phyloP scores from a whole-genome alignment of 2,797 vertebrate species.

The Poecilia picta region DNA sequence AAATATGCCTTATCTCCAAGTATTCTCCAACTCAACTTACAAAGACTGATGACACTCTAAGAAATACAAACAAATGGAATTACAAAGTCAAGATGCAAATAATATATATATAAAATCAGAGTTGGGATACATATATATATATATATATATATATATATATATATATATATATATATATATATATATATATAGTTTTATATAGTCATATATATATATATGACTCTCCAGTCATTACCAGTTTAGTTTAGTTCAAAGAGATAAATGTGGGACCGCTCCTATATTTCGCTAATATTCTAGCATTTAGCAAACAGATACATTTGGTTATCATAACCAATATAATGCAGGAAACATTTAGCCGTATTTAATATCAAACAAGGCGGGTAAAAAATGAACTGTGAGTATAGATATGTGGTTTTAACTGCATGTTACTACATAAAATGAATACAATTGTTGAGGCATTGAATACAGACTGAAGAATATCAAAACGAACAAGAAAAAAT shows the following conservation, averaged over 20 bases:
- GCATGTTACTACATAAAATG: neutral
- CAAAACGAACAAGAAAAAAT: slow-evolving; percentile 18
- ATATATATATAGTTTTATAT: no score
- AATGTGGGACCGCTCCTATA: neutral
- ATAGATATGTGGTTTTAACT: neutral
- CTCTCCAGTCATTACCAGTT: neutral
- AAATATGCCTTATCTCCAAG: neutral
- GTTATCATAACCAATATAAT: neutral
- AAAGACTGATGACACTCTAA: neutral
- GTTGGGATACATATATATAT: no score
- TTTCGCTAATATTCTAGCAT: neutral
- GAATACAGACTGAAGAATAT: slow-evolving; percentile 20
- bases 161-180: no score
- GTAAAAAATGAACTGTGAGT: neutral
- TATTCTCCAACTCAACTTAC: neutral
- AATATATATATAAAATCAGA: no score
- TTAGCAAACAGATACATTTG: neutral
- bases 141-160: no score
- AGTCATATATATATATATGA: no score
- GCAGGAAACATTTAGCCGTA: neutral
- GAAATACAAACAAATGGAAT: neutral
- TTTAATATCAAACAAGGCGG: neutral
- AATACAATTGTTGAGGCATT: neutral
- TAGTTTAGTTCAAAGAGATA: neutral
- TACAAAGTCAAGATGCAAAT: neutral